Evolutionary conservation across 2,797 vertebrate genomes (phyloP).

Genomic region (Sebastiscus albofasciatus): DNA sequence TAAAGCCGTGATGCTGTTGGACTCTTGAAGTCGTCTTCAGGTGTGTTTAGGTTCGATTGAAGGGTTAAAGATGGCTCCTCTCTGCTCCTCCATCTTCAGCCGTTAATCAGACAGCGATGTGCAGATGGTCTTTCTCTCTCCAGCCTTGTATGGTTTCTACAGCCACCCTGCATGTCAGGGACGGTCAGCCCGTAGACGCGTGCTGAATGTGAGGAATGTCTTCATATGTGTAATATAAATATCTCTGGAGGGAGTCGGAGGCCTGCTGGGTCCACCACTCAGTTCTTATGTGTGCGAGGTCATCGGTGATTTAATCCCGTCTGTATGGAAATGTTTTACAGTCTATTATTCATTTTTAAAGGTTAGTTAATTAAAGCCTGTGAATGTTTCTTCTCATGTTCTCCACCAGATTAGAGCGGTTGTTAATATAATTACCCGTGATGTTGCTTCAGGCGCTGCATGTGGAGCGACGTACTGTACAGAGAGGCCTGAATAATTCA

Average conservation of each 20-base stretch:
- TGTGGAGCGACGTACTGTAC: too few species aligned
- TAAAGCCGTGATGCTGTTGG: background rate
- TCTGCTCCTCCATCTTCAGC: background rate
- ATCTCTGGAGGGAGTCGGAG: conserved; percentile 9
- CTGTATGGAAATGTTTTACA: conserved; percentile 7
- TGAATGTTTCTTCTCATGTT: conserved; percentile 9
- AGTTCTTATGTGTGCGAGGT: conserved; percentile 36
- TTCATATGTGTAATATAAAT: conserved; percentile 20
- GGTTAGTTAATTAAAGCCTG: background rate
- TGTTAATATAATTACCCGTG: conserved; percentile 24
- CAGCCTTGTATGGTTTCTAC: conserved; percentile 9
- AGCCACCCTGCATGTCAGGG: background rate
- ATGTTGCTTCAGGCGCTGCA: conserved; percentile 9
- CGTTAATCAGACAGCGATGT: conserved; percentile 48
- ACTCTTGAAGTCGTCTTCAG: conserved; percentile 15
- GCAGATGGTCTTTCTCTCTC: conserved; percentile 23
- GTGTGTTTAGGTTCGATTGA: conserved; percentile 27
- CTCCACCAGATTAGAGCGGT: background rate
- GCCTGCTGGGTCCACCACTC: background rate
- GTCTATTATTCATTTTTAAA: conserved; percentile 36
- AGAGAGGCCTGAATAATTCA: background rate
- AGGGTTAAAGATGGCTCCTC: background rate
- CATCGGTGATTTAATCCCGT: conserved; percentile 31
- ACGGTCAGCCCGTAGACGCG: background rate
- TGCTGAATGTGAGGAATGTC: conserved; percentile 3